Percentiles rank a stretch among this genome's conserved stretches.
Conservation (phyloP, 1,140 invertebrate species). For the Campodea augens region DNA sequence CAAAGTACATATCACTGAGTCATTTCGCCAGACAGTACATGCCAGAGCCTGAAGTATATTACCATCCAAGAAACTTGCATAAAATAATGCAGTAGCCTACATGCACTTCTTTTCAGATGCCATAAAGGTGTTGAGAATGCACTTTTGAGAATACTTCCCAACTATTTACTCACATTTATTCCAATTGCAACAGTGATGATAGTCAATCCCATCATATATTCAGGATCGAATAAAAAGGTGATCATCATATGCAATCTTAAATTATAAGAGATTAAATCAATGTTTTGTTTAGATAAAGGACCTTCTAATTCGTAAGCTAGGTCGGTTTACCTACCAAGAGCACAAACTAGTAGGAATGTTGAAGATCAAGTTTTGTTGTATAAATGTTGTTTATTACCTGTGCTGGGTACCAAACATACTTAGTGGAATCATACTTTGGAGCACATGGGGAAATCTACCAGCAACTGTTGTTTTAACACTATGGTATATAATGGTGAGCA, state of each 20-base stretch:
- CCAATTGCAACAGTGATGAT: conserved; percentile 53
- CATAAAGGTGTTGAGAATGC: conserved; percentile 38
- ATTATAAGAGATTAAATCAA: too few species aligned
- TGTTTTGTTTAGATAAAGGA: conserved; percentile 12
- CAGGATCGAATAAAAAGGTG: conserved; percentile 38
- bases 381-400: conserved; percentile 54
- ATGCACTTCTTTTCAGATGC: conserved; percentile 40
- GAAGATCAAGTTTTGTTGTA: conserved; percentile 48
- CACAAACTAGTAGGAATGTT: conserved; percentile 44
- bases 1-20: too few species aligned
- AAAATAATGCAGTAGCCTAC: too few species aligned
- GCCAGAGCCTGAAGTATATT: too few species aligned
- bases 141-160: conserved; percentile 47
- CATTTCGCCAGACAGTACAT: too few species aligned
- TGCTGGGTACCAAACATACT: conserved; percentile 65
- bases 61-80: too few species aligned
- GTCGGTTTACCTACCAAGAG: conserved; percentile 30
- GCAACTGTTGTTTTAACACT: conserved; percentile 40
- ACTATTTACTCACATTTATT: conserved; percentile 53
- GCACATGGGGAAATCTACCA: conserved; percentile 49
- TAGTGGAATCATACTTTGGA: conserved; percentile 54
- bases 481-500: conserved; percentile 61
- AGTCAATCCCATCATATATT: conserved; percentile 48
- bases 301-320: conserved; percentile 11
- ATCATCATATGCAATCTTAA: conserved; percentile 17